phyloP scores from a whole-genome alignment of 2,888 invertebrate genomes.

The Eurytoma californica region DNA sequence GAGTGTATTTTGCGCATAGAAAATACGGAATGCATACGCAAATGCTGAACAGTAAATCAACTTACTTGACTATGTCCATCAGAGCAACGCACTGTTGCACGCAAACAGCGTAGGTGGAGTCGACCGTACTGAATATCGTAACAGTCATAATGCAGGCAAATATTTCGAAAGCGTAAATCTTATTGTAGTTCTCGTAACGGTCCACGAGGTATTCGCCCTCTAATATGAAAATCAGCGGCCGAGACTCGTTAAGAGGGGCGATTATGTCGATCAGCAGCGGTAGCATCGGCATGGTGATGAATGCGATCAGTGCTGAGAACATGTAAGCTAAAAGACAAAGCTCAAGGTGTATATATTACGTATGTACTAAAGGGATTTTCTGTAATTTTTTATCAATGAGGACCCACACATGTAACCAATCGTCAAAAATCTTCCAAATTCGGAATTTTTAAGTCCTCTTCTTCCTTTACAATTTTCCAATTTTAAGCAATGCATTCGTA shows the following conservation, averaged over 20 bases:
- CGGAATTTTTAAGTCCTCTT: constrained; percentile 4
- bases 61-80: constrained; percentile 1
- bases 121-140: background rate
- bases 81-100: constrained; percentile 10
- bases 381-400: background rate
- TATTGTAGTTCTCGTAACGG: constrained; percentile 8
- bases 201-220: constrained; percentile 8
- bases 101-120: background rate
- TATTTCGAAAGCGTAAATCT: constrained; percentile 3
- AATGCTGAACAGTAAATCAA: background rate
- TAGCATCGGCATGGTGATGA: background rate
- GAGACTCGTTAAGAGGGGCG: background rate
- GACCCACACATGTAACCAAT: constrained; percentile 20
- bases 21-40: too few species aligned
- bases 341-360: too few species aligned
- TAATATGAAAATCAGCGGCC: background rate
- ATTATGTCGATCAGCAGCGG: background rate
- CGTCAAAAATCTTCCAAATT: constrained; percentile 11
- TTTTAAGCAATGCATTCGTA: constrained; percentile 12
- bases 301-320: background rate
- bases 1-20: too few species aligned
- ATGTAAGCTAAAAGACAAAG: constrained; percentile 5
- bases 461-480: constrained; percentile 14
- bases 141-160: background rate
- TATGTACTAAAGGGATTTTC: background rate